Evolutionary conservation across 2,797 vertebrate genomes (phyloP), one percentile per base, ranked within the genome.

Genomic region (Gymnoscopelus microlampas): DNA sequence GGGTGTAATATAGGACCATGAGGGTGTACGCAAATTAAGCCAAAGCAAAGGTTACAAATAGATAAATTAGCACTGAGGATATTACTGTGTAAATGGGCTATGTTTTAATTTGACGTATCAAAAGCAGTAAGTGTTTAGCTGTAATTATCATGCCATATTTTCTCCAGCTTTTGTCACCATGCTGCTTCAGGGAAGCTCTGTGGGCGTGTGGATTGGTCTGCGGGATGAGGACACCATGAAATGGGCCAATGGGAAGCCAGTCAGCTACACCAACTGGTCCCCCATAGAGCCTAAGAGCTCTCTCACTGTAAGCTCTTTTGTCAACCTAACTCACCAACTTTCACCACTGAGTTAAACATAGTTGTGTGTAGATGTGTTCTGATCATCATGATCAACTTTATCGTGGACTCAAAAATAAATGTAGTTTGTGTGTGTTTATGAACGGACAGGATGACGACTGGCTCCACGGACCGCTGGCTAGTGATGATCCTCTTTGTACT

Each of bases 191-290:
- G 95, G 96, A 49, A 82, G 84, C 73, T 92, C 93, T 23, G 92
- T 91, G 0, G 94, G 95, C 62, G 93, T 98, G 75, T 99, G 97
- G 97, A 97, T 99, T 62, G 95, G 95, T 44, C 88, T 96, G 49
- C 82, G 87, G 70, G 93, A 91, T 57, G 90, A 91, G 0, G 90
- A 95, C 90, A 94, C 93, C 70, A 89, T 92, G 79, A 95, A 91
- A 73, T 95, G 94, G 95, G 56, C 89, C 80, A 96, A 92, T 73
- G 93, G 94, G 82, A 94, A 91, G 48, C 76, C 87, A 68, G 77
- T 94, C 0, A 74, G 59, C 58, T 98, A 95, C 83, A 94, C 95
- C 70, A 98, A 98, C 90, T 99, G 97, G 97, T 95, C 92, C 66
- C 95, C 96, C 44, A 79, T 91, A 74, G 92, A 94, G 78, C 77